A percentile compares a stretch with the other conserved stretches of the same genome.
Conservation (phyloP, 1,140 invertebrate species). For the Achroia grisella region DNA sequence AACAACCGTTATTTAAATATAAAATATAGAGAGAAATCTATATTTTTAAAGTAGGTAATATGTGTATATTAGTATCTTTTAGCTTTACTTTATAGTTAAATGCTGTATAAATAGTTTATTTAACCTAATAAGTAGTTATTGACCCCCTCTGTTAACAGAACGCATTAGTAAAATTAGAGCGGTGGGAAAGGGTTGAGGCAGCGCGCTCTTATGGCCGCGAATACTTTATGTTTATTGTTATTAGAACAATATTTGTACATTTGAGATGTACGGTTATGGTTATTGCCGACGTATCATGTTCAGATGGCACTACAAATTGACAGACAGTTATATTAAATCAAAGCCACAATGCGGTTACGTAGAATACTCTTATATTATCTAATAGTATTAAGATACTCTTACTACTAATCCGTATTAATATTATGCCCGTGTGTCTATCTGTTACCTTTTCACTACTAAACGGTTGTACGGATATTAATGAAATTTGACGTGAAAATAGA, state of each 20-base stretch:
- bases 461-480: too few relatives aligned
- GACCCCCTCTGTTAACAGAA: conserved; percentile 42
- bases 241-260: conserved; percentile 71
- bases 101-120: conserved; percentile 50
- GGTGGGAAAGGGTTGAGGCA: conserved; percentile 63
- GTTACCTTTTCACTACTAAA: too few relatives aligned
- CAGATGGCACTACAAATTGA: background rate
- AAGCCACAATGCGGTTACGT: background rate
- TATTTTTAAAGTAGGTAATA: too few relatives aligned
- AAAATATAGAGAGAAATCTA: too few relatives aligned
- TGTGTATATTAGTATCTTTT: conserved; percentile 3
- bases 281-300: conserved; percentile 27
- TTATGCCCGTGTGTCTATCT: too few relatives aligned
- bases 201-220: conserved; percentile 20
- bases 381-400: too few relatives aligned
- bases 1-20: too few relatives aligned
- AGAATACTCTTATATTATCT: background rate
- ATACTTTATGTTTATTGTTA: conserved; percentile 71
- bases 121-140: conserved; percentile 31
- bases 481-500: too few relatives aligned
- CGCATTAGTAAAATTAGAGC: conserved; percentile 72
- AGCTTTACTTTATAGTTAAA: conserved; percentile 30
- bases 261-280: conserved; percentile 63
- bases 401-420: too few relatives aligned
- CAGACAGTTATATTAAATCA: background rate